Conservation (phyloP, 2,113 vertebrate species). For the Orthonyx spaldingii region DNA sequence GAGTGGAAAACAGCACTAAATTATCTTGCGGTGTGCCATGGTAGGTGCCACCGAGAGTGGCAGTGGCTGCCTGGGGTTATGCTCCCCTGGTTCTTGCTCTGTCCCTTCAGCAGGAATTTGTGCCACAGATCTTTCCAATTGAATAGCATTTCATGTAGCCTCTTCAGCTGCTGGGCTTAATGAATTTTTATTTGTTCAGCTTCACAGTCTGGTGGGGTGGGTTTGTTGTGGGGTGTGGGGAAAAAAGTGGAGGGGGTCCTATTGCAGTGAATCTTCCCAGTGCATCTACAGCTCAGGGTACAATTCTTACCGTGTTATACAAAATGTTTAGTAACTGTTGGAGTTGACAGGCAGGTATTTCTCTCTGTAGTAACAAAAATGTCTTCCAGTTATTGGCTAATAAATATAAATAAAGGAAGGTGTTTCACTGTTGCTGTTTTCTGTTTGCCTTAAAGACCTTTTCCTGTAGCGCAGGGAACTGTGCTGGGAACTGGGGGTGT, state of each 20-base stretch:
- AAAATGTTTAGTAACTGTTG: not conserved
- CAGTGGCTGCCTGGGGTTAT: not conserved
- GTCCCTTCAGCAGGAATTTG: not conserved
- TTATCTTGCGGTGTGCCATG: not conserved
- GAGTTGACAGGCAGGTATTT: not conserved
- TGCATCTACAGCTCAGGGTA: rapidly evolving
- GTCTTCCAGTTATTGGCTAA: not conserved
- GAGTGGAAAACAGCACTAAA: not conserved
- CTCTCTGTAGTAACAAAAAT: not conserved
- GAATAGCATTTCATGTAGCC: not conserved
- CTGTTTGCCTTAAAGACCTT: not conserved
- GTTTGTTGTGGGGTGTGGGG: not conserved
- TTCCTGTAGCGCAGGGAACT: not conserved
- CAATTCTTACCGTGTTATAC: rapidly evolving
- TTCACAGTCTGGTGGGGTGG: not conserved
- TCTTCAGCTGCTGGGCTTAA: not conserved
- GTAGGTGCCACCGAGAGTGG: rapidly evolving
- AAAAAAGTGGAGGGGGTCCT: rapidly evolving
- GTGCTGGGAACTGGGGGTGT: not conserved
- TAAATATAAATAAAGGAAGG: not conserved
- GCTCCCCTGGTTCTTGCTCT: rapidly evolving
- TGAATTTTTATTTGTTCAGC: not conserved
- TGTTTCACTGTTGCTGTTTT: not conserved
- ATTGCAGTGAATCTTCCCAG: not conserved
- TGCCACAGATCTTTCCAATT: not conserved